Evolutionary conservation across 1,140 invertebrate species (phyloP).

Genomic region (Stegodyphus dumicola): DNA sequence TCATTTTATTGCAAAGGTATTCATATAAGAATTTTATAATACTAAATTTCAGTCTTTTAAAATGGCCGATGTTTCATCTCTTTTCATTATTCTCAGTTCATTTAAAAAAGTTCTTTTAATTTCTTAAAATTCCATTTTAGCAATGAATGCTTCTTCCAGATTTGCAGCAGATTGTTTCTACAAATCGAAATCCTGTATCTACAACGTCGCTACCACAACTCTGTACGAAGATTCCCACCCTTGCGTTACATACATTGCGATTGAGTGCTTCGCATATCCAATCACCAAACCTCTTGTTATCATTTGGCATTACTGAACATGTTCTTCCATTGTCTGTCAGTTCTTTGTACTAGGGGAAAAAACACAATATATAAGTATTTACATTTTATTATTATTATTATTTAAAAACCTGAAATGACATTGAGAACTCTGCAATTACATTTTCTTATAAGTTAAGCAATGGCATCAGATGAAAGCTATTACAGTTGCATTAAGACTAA

Average conservation of each 20-base stretch:
- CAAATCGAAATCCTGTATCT: conserved; percentile 51
- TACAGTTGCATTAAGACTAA: no score
- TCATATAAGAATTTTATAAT: no score
- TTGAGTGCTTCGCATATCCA: conserved; percentile 51
- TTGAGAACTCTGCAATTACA: neutral
- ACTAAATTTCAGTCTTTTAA: no score
- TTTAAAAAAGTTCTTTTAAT: neutral
- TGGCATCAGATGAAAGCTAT: no score
- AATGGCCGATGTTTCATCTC: no score
- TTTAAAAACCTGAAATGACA: neutral
- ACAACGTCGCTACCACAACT: conserved; percentile 35
- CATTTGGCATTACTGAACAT: conserved; percentile 16
- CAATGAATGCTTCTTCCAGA: conserved; percentile 19
- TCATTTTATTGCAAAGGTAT: no score
- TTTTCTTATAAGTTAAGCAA: neutral
- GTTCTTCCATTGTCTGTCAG: conserved; percentile 45
- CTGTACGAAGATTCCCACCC: conserved; percentile 38
- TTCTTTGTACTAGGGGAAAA: conserved; percentile 26
- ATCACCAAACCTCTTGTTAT: conserved; percentile 13
- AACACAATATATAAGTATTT: neutral
- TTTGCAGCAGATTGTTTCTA: conserved; percentile 42
- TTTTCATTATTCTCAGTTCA: no score
- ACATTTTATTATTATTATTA: neutral
- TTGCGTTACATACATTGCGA: conserved; percentile 36
- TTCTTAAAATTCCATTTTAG: neutral